Percentiles rank a stretch among this genome's conserved stretches.
Evolutionary conservation across 64 coral and sea anemone genomes (phyloP).

Genomic region (Porites lutea): DNA sequence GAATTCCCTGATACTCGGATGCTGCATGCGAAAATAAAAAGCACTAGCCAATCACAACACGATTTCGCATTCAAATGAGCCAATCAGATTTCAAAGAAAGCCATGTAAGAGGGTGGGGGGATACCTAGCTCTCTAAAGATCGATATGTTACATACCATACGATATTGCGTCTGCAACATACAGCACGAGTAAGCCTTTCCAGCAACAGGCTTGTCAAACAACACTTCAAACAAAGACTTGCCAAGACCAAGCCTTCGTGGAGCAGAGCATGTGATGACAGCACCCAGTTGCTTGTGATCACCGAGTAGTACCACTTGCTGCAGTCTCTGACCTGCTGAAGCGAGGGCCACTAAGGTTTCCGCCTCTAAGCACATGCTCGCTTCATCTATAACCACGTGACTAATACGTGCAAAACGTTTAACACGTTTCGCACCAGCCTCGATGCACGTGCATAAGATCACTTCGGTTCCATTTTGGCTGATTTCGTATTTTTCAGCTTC

Average conservation of each 20-base stretch:
- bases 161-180: slow-evolving; percentile 81
- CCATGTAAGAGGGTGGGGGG: too few relatives aligned
- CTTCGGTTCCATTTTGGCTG: slow-evolving; percentile 54
- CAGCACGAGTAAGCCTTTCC: slow-evolving; percentile 71
- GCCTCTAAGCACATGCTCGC: slow-evolving; percentile 89
- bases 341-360: slow-evolving; percentile 75
- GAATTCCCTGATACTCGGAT: slow-evolving; percentile 83
- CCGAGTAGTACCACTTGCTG: slow-evolving; percentile 84
- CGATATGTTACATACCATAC: slow-evolving; percentile 75
- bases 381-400: slow-evolving; percentile 92
- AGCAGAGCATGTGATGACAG: slow-evolving; percentile 66
- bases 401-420: slow-evolving; percentile 63
- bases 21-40: slow-evolving; percentile 18
- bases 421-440: slow-evolving; percentile 81
- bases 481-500: slow-evolving; percentile 85
- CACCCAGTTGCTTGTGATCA: slow-evolving; percentile 72
- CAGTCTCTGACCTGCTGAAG: slow-evolving; percentile 69
- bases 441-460: slow-evolving; percentile 91
- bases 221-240: slow-evolving; percentile 76
- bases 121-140: background rate
- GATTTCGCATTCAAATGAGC: too few relatives aligned
- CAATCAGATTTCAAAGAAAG: too few relatives aligned
- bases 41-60: background rate
- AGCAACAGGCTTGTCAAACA: slow-evolving; percentile 28
- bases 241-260: slow-evolving; percentile 77